Conservation (phyloP, 2,888 invertebrate genomes). For the Caprella mutica region DNA sequence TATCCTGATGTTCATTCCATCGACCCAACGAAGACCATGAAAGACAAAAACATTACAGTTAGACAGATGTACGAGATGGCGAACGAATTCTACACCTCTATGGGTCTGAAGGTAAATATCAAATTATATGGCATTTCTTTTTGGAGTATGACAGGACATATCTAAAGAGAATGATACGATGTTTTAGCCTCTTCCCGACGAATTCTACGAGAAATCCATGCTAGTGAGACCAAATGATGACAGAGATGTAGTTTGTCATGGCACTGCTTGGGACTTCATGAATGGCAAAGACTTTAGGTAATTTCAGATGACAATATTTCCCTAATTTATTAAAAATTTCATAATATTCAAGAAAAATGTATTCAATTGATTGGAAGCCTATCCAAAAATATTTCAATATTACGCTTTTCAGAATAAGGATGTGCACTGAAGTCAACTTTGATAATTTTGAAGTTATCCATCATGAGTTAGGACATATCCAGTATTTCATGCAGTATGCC, state of each 20-base stretch:
- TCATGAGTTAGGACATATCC: slow-evolving; percentile 38
- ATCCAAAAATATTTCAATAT: too few relatives aligned
- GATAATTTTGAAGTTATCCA: slow-evolving; percentile 36
- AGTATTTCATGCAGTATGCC: slow-evolving; percentile 37
- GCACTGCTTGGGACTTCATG: slow-evolving; percentile 43
- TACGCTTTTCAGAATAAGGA: slow-evolving; percentile 36
- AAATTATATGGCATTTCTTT: neutral
- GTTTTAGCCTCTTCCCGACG: slow-evolving; percentile 56
- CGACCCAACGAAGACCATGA: slow-evolving; percentile 35
- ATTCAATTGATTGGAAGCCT: too few relatives aligned
- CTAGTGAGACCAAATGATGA: slow-evolving; percentile 58
- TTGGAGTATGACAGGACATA: neutral
- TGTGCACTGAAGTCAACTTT: slow-evolving; percentile 36
- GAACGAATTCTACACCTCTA: slow-evolving; percentile 71
- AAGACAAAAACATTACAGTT: slow-evolving; percentile 31
- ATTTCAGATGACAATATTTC: slow-evolving; percentile 37
- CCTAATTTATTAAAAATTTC: too few relatives aligned
- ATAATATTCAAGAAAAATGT: too few relatives aligned
- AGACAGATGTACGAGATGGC: slow-evolving; percentile 53
- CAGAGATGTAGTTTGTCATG: slow-evolving; percentile 39
- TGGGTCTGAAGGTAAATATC: slow-evolving; percentile 51
- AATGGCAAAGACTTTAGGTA: slow-evolving; percentile 36
- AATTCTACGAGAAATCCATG: slow-evolving; percentile 75
- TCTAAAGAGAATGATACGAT: neutral
- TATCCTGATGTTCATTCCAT: slow-evolving; percentile 36